Percentiles rank a stretch among this genome's conserved stretches.
These are phyloP conservation scores for Petrolisthes cinctipes DNA, from an alignment of 2,888 invertebrate species.

Conservation along the genomic window DNA sequence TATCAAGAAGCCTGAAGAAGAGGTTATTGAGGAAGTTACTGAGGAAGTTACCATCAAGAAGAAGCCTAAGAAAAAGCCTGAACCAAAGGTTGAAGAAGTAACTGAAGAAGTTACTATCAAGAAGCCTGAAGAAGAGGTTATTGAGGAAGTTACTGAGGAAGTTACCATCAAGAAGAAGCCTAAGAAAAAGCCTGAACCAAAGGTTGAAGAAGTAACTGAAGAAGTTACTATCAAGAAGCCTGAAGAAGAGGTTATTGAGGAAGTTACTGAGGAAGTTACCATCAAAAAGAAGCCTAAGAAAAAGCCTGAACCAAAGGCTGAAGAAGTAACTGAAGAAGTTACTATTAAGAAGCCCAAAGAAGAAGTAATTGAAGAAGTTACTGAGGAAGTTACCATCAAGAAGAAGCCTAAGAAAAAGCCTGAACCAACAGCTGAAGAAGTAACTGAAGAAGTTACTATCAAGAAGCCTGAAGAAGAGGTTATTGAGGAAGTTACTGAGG, in stretches of 20 bases:
- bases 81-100: constrained; percentile 69
- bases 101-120: constrained; percentile 41
- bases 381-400: too few species aligned
- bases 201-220: constrained; percentile 61
- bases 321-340: constrained; percentile 67
- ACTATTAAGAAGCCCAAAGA: constrained; percentile 67
- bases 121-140: constrained; percentile 45
- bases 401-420: too few species aligned
- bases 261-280: constrained; percentile 42
- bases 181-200: constrained; percentile 68
- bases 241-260: constrained; percentile 42
- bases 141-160: constrained; percentile 66
- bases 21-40: constrained; percentile 73
- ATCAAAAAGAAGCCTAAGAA: constrained; percentile 49
- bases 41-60: constrained; percentile 70
- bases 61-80: constrained; percentile 66
- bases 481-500: too few species aligned
- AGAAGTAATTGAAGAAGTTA: too few species aligned
- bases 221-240: constrained; percentile 65
- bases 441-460: too few species aligned
- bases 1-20: constrained; percentile 73
- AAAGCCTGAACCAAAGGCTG: constrained; percentile 49
- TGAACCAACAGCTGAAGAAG: too few species aligned
- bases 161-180: constrained; percentile 69
- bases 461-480: too few species aligned